Conservation (phyloP, 1,140 invertebrate genomes). For the Heliconius himera region DNA sequence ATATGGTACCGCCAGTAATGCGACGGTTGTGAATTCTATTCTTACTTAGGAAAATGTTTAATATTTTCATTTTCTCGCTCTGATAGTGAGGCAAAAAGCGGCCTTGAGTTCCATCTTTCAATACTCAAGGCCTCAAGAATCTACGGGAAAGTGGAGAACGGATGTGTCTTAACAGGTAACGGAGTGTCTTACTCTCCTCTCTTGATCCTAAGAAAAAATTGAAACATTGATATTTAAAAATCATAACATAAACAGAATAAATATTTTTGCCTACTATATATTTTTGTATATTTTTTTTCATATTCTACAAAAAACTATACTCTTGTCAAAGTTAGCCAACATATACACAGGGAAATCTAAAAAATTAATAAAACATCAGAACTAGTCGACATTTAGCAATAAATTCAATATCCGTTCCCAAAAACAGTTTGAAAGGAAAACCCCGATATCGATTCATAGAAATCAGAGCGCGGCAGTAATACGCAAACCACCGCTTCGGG, state of each 20-base stretch:
- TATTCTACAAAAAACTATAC: background rate
- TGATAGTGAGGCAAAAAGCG: no score
- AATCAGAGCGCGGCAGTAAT: conserved; percentile 46
- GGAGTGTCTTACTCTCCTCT: no score
- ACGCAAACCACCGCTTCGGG: conserved; percentile 39
- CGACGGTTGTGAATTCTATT: background rate
- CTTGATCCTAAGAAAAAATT: no score
- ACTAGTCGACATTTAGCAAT: conserved; percentile 32
- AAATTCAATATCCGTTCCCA: conserved; percentile 35
- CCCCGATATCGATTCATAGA: conserved; percentile 39
- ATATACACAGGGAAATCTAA: background rate
- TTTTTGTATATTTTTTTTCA: background rate
- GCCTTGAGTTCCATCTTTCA: no score
- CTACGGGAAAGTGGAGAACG: no score
- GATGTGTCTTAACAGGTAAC: no score
- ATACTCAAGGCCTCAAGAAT: no score
- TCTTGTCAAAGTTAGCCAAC: background rate
- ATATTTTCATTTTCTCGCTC: no score
- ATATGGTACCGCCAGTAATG: background rate
- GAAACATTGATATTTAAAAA: no score
- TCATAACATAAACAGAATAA: no score
- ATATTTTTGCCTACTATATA: no score
- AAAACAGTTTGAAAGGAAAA: conserved; percentile 39
- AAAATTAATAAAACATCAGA: background rate
- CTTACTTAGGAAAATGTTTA: background rate